phyloP scores from a whole-genome alignment of 1,140 invertebrate species.

The Leptonema lineaticorne region DNA sequence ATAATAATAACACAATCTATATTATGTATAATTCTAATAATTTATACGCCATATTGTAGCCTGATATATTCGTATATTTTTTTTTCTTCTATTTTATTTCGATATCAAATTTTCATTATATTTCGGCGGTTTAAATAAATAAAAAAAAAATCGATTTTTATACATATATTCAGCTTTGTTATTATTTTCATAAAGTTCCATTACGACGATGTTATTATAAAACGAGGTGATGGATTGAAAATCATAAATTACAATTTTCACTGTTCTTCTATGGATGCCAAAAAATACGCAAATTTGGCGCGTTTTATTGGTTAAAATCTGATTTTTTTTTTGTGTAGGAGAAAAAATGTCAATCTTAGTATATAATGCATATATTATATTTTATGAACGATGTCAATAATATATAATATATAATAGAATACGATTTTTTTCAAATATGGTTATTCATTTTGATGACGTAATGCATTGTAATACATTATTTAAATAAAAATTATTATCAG shows the following conservation, averaged over 20 bases:
- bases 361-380: conserved; percentile 5
- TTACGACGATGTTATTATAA: background rate
- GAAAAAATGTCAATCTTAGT: conserved; percentile 8
- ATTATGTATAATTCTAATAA: no score
- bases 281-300: conserved; percentile 1
- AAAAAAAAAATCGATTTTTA: no score
- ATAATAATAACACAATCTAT: no score
- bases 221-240: conserved; percentile 7
- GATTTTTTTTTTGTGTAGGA: conserved; percentile 9
- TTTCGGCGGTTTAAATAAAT: no score
- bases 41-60: no score
- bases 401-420: conserved; percentile 13
- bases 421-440: no score
- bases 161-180: no score
- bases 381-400: conserved; percentile 8
- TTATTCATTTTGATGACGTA: no score
- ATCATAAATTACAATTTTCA: conserved; percentile 8
- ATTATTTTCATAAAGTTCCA: no score
- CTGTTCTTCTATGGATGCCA: background rate
- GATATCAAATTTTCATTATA: no score
- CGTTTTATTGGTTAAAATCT: conserved; percentile 1
- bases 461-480: no score
- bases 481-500: no score
- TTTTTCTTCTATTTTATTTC: background rate
- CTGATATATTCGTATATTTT: background rate